phyloP scores from a whole-genome alignment of 2,797 vertebrate genomes.

The Smutsia temminckii region DNA sequence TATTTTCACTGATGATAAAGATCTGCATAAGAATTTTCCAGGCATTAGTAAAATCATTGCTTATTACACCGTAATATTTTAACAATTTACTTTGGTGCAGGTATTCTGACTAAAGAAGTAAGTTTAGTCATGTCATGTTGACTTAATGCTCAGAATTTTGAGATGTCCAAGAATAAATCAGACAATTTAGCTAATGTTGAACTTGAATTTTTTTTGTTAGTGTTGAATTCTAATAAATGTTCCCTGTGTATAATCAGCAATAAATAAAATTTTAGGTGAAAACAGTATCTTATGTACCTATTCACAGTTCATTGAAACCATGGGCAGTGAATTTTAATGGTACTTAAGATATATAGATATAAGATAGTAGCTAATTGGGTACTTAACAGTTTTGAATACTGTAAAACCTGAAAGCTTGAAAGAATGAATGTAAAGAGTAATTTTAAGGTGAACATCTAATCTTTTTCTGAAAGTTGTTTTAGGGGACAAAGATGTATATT shows the following conservation, averaged over 20 bases:
- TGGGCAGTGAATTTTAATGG: neutral
- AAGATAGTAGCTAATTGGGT: neutral
- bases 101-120: conserved; percentile 41
- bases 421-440: neutral
- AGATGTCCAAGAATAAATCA: conserved; percentile 3
- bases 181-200: neutral
- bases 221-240: conserved; percentile 1
- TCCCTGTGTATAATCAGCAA: neutral
- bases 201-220: conserved; percentile 32
- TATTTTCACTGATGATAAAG: neutral
- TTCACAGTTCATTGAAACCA: neutral
- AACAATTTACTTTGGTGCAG: conserved; percentile 5
- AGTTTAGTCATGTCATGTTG: neutral
- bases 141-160: neutral
- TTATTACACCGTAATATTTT: neutral
- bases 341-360: neutral
- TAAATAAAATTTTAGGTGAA: conserved; percentile 31
- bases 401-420: neutral
- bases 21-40: neutral
- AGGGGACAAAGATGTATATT: neutral
- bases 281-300: neutral
- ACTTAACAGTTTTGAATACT: neutral
- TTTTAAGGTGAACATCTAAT: conserved; percentile 18
- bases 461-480: neutral
- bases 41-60: neutral